A percentile compares a stretch with the other conserved stretches of the same genome.
Conservation (phyloP, 2,797 vertebrate species). For the Cuniculus paca region DNA sequence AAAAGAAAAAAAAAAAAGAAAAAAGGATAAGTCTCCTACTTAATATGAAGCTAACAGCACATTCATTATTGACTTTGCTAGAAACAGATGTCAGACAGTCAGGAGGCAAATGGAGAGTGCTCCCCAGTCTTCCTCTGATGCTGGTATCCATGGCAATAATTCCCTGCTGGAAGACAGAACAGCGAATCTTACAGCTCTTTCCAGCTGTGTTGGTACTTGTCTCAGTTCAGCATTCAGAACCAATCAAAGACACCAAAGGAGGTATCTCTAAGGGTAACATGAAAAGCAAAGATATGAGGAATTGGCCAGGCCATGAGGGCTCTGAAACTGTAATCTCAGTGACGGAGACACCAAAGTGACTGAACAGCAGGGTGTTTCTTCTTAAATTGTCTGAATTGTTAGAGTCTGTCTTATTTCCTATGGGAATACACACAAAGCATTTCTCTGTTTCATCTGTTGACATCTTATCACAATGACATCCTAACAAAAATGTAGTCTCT, state of each 20-base stretch:
- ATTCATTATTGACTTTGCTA: conserved; percentile 73
- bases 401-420: neutral
- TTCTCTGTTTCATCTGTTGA: neutral
- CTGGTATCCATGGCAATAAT: conserved; percentile 72
- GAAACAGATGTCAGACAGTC: conserved; percentile 65
- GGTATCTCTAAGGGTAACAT: conserved; percentile 30
- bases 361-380: neutral
- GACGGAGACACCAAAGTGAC: neutral
- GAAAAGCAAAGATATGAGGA: conserved; percentile 55
- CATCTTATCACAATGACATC: neutral
- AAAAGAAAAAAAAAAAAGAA: conserved; percentile 64
- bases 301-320: neutral
- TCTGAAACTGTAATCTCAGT: conserved; percentile 20
- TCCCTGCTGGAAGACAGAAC: conserved; percentile 58
- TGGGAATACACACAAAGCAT: neutral
- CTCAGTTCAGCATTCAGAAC: conserved; percentile 62
- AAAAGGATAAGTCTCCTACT: conserved; percentile 51
- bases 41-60: conserved; percentile 42
- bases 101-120: conserved; percentile 51
- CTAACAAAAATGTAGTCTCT: neutral
- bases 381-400: neutral
- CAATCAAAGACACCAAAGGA: conserved; percentile 76
- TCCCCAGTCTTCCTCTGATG: conserved; percentile 52
- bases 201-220: conserved; percentile 75
- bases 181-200: conserved; percentile 67